Evolutionary conservation across 2,888 invertebrate genomes (phyloP), one percentile per base, ranked within the genome.

Genomic region (Nomada lathburiana): DNA sequence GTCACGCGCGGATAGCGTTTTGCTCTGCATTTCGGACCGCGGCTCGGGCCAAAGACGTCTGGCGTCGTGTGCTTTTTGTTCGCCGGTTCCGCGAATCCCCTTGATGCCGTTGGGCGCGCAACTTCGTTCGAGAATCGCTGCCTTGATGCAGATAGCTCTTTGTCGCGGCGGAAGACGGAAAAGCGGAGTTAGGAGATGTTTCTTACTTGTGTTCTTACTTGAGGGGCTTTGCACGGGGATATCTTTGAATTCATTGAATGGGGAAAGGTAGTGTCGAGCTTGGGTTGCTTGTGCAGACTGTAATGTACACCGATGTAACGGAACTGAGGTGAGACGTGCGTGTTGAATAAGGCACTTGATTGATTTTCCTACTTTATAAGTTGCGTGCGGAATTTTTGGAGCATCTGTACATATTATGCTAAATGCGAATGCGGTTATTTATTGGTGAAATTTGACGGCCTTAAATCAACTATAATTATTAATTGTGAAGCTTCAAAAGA

Each of bases 1-100:
- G 69, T 63, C 71, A 63, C 53, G 47, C 53, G 76, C 69, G 72
- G 70, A 82, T 75, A 71, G 65, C 29, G 74, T 80, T 80, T 74
- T 65, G 69, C 73, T 53, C 20, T 10, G 55, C 20, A 63, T 42
- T 68, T 60, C 69, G 47, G 50, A 44, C 18, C 44, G 23, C 13
- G 57, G 68, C 16, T 79, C 9, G 18, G 23, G 23, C 18, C 53
- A 42, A 59, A 62, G 59, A 65, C 47, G 42, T 23, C 42, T 57
- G 10, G 50, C 10, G 29, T 29, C 23, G 18, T 36, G n/a, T 36
- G 42, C 23, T 78, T 80, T 72, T 80, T 77, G 36, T n/a, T 20
- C 13, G 13, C 5, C 13, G 11, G 62, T 42, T 11, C 23, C 29
- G 71, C 7, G 53, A 52, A 67, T 60, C 50, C 55, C 13, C 20